Evolutionary conservation across 1,140 invertebrate species (phyloP), one percentile per base, ranked within the genome.

Genomic region (Tetranychus urticae): DNA sequence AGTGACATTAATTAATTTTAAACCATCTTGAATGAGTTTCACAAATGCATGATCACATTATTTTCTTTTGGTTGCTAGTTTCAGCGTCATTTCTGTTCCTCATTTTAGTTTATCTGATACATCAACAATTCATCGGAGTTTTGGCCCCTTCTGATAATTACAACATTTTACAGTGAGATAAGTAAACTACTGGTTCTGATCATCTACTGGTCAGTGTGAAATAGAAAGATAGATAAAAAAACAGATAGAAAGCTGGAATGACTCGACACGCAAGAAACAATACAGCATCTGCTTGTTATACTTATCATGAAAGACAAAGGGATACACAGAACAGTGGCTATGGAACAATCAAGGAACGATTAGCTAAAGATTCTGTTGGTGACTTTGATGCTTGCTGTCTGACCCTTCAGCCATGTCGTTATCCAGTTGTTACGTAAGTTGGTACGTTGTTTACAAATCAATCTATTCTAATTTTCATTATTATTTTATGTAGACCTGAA

Each of bases 371-470:
- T 78, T 93, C 92, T 1, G 80, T 98, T 0, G 96, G 96, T 72
- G 87, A 86, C 70, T 99, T 98, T 74, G 94, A 99, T 73, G 97
- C 91, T 69, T 99, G 96, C 72, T 94, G 85, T 67, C 73, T 99
- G 31, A 94, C 90, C 6, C 75, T 99, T 61, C 94, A 99, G 70
- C 93, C 94, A 2, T 96, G 90, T 70, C 78, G 82, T n/a, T 81
- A 87, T 73, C 88, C 88, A 60, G 83, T 92, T 5, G 75, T 92
- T 47, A 89, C 86, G 80, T 84, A 76, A 77, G 77, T 56, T 45
- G 14, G 2, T 42, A 10, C 39, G 5, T 42, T 42, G 39, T 42
- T 42, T 42, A 42, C 39, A 0, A 23, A 23, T 23, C 23, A 35
- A 23, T 3, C 1, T 45, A 34, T 61, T 10, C 33, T 34, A n/a